A percentile compares a stretch with the other conserved stretches of the same genome.
phyloP scores from a whole-genome alignment of 1,140 invertebrate genomes.

The Zaprionus camerounensis region DNA sequence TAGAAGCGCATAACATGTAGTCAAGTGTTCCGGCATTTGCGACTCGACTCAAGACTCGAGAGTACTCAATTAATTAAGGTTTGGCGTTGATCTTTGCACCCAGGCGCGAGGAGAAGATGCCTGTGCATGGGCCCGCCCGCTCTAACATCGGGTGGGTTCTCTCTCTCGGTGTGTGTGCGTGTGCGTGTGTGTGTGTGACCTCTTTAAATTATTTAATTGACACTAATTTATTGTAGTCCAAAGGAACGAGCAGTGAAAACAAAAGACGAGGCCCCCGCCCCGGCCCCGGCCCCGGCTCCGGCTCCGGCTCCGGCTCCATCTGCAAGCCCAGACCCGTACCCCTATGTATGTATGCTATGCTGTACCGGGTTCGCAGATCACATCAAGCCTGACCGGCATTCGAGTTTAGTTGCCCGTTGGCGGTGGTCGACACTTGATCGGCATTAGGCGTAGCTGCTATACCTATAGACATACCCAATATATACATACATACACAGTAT shows the following conservation, averaged over 20 bases:
- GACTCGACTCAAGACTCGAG: constrained; percentile 18
- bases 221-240: constrained; percentile 79
- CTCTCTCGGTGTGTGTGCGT: background rate
- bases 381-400: constrained; percentile 12
- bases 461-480: background rate
- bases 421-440: constrained; percentile 47
- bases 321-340: background rate
- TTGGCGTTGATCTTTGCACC: constrained; percentile 79
- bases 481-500: background rate
- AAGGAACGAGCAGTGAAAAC: constrained; percentile 45
- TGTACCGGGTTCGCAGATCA: constrained; percentile 24
- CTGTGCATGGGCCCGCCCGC: constrained; percentile 5
- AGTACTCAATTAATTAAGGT: constrained; percentile 80
- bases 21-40: constrained; percentile 30
- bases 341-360: background rate
- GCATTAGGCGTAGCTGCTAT: constrained; percentile 23
- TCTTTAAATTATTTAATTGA: constrained; percentile 84
- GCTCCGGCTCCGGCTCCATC: background rate
- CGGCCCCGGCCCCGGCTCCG: background rate
- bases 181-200: constrained; percentile 58
- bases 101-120: constrained; percentile 45
- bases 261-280: constrained; percentile 7
- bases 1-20: constrained; percentile 4
- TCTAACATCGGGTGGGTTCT: background rate
- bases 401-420: constrained; percentile 54